Evolutionary conservation across 2,113 vertebrate genomes (phyloP).

Genomic region (Cervus canadensis): DNA sequence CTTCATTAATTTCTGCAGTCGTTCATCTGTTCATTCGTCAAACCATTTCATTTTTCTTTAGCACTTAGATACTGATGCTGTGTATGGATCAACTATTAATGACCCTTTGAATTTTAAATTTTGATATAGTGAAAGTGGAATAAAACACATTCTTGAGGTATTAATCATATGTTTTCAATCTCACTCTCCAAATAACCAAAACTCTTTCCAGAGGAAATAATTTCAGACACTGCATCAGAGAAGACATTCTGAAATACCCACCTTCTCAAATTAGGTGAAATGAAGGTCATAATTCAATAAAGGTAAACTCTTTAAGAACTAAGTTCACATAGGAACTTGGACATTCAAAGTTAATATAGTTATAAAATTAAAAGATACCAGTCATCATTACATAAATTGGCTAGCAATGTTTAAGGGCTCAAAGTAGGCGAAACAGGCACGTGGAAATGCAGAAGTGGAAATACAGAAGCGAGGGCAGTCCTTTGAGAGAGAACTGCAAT

Average conservation of each 20-base stretch:
- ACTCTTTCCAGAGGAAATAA: not conserved
- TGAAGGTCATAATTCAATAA: not conserved
- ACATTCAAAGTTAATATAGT: not conserved
- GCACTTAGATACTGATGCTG: not conserved
- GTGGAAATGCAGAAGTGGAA: not conserved
- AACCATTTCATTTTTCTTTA: not conserved
- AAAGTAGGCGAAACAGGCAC: not conserved
- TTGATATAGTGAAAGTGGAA: not conserved
- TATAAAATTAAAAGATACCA: not conserved
- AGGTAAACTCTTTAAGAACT: not conserved
- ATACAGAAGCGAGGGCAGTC: not conserved
- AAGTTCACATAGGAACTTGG: not conserved
- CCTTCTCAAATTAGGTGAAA: not conserved
- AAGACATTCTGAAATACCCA: not conserved
- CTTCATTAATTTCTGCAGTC: not conserved
- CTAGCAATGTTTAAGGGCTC: not conserved
- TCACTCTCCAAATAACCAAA: not conserved
- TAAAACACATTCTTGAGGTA: not conserved
- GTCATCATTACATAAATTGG: not conserved
- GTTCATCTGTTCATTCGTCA: not conserved
- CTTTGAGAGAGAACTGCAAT: not conserved
- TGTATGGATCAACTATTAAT: not conserved
- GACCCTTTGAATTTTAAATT: not conserved
- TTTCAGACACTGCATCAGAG: not conserved
- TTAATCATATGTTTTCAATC: not conserved